These are phyloP conservation scores for Drosophila repletoides DNA, from an alignment of 1,140 invertebrate species.

Conservation along the genomic window DNA sequence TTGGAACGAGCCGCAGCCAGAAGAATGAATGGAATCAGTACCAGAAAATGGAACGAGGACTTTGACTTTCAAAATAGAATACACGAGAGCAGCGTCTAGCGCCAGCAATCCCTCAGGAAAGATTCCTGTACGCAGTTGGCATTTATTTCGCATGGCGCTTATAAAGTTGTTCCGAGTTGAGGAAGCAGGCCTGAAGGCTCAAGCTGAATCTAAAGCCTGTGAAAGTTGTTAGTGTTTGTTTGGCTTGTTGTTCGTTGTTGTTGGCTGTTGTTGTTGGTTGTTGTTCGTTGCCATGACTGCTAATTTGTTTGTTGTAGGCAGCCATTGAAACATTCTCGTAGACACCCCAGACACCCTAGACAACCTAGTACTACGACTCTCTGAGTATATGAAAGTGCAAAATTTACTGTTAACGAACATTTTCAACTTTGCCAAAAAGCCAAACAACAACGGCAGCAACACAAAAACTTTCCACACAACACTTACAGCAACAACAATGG, in stretches of 20 bases:
- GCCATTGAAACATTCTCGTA: constrained; percentile 58
- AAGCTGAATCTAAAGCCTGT: constrained; percentile 11
- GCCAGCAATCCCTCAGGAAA: constrained; percentile 35
- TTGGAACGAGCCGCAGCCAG: constrained; percentile 9
- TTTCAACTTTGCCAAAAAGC: constrained; percentile 80
- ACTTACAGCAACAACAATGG: constrained; percentile 73
- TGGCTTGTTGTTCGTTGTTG: constrained; percentile 28
- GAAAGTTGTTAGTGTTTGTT: constrained; percentile 47
- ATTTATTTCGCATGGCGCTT: constrained; percentile 61
- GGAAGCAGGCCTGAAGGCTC: constrained; percentile 13
- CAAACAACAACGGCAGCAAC: constrained; percentile 78
- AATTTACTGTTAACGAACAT: constrained; percentile 77
- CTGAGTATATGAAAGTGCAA: constrained; percentile 59
- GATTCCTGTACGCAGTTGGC: constrained; percentile 39
- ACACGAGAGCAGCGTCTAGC: constrained; percentile 20
- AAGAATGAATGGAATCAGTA: constrained; percentile 70
- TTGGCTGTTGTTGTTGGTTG: constrained; percentile 39
- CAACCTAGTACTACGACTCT: no score
- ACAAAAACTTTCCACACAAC: constrained; percentile 79
- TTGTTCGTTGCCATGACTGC: constrained; percentile 69
- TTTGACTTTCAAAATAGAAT: constrained; percentile 62
- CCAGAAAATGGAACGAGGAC: constrained; percentile 38
- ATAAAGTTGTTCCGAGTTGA: constrained; percentile 61
- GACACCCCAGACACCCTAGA: no score
- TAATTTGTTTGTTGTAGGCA: constrained; percentile 78